A percentile compares a stretch with the other conserved stretches of the same genome.
phyloP scores from a whole-genome alignment of 37 sponge, comb jelly and placozoan species.

The Aplysina aerophoba region DNA sequence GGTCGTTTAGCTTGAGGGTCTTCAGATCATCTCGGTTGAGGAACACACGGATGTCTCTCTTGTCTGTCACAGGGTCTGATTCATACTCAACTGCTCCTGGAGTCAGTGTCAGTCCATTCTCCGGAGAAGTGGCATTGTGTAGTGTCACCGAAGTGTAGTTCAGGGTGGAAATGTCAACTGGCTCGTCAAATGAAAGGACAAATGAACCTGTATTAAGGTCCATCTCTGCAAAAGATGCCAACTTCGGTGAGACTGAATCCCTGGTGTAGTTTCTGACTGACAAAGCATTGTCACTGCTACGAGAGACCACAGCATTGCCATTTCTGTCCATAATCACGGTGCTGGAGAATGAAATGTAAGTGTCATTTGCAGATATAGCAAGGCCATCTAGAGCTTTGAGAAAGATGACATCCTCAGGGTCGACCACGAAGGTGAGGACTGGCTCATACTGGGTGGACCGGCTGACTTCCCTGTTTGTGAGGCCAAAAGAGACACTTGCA shows the following conservation, averaged over 20 bases:
- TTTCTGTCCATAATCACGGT: constrained; percentile 62
- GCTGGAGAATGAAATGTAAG: constrained; percentile 70
- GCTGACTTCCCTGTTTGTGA: constrained; percentile 42
- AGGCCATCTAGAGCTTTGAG: constrained; percentile 74
- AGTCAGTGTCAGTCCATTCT: constrained; percentile 57
- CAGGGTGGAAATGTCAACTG: constrained; percentile 61
- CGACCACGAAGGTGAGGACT: constrained; percentile 26
- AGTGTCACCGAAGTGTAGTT: constrained; percentile 58
- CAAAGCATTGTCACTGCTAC: constrained; percentile 45
- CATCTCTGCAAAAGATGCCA: constrained; percentile 56
- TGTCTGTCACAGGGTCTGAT: constrained; percentile 30
- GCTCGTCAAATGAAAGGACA: constrained; percentile 82
- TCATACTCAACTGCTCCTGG: constrained; percentile 60
- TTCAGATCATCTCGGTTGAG: constrained; percentile 70
- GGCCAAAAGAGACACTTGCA: constrained; percentile 42
- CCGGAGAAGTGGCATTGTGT: constrained; percentile 44
- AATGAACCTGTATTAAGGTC: constrained; percentile 78
- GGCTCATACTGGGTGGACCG: constrained; percentile 16
- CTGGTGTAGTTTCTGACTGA: constrained; percentile 54
- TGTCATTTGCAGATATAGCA: constrained; percentile 67
- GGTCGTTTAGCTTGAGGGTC: constrained; percentile 70
- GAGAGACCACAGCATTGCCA: constrained; percentile 55
- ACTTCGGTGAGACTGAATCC: constrained; percentile 59
- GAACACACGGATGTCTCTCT: constrained; percentile 48
- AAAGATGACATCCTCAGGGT: constrained; percentile 60